Evolutionary conservation across 35 echinoderm and acorn worm genomes (phyloP).

Genomic region (Eucidaris tribuloides): DNA sequence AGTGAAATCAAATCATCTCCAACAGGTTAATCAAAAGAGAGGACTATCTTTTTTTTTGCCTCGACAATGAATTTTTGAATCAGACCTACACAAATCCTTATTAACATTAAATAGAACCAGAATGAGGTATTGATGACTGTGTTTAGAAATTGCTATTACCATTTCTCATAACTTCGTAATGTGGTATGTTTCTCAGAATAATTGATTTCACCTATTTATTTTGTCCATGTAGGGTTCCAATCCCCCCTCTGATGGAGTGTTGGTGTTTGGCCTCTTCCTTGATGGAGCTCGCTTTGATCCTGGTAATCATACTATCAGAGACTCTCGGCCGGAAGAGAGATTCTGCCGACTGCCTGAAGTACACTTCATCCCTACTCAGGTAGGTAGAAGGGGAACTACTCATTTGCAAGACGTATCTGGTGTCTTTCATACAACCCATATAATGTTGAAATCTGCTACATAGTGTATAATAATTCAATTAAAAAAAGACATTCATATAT

Average conservation of each 20-base stretch:
- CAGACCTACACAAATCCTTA: no score
- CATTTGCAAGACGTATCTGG: background rate
- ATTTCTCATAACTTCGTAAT: no score
- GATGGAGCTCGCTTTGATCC: constrained; percentile 92
- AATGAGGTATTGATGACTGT: no score
- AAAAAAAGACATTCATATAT: background rate
- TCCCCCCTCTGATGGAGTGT: constrained; percentile 70
- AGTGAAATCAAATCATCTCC: no score
- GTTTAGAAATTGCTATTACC: no score
- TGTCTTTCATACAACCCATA: background rate
- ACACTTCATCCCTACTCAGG: constrained; percentile 84
- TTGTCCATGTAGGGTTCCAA: constrained; percentile 55
- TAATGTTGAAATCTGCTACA: background rate
- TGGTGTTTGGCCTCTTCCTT: constrained; percentile 90
- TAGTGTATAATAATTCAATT: background rate
- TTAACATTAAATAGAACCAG: no score
- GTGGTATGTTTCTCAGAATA: no score
- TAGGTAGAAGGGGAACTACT: background rate
- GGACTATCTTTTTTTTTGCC: no score
- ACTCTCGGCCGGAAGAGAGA: constrained; percentile 75
- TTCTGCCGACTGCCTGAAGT: constrained; percentile 92
- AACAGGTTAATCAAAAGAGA: no score
- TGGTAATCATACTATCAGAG: constrained; percentile 44
- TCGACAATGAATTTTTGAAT: no score
- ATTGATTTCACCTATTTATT: no score